A percentile compares a stretch with the other conserved stretches of the same genome.
Evolutionary conservation across 1,140 invertebrate genomes (phyloP).

Genomic region (Micrasema minimum): DNA sequence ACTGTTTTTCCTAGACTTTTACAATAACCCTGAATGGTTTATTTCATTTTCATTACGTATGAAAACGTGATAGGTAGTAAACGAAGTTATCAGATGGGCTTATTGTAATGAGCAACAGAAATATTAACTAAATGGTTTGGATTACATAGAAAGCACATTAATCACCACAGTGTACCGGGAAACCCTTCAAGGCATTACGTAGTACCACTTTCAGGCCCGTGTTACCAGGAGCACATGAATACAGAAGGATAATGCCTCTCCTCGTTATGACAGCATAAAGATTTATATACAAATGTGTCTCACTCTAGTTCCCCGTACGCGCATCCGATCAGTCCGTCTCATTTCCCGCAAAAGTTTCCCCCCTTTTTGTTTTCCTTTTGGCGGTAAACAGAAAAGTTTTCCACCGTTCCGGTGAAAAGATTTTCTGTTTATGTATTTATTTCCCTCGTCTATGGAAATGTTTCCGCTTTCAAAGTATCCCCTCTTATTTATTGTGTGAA

Average conservation of each 20-base stretch:
- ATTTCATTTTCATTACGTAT: too few species aligned
- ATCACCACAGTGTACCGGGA: not conserved
- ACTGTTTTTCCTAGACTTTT: too few species aligned
- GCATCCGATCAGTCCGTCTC: constrained; percentile 52
- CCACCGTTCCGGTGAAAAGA: constrained; percentile 29
- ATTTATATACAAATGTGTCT: constrained; percentile 48
- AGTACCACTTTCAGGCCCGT: not conserved
- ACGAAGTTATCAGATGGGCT: too few species aligned
- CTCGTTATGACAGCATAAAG: constrained; percentile 43
- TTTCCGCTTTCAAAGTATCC: constrained; percentile 37
- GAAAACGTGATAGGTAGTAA: too few species aligned
- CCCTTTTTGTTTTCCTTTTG: constrained; percentile 49
- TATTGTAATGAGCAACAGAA: too few species aligned
- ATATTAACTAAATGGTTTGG: too few species aligned
- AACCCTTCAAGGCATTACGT: not conserved
- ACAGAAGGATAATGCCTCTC: constrained; percentile 32
- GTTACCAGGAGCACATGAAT: constrained; percentile 15
- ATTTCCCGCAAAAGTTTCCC: constrained; percentile 51
- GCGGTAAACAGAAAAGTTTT: constrained; percentile 51
- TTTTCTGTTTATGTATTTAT: constrained; percentile 25
- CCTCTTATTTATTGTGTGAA: constrained; percentile 44
- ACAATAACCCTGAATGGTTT: too few species aligned
- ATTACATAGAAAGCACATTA: too few species aligned
- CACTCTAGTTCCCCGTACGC: constrained; percentile 34
- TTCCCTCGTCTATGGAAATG: constrained; percentile 39